Evolutionary conservation across 2,113 vertebrate species (phyloP), one percentile per base, ranked within the genome.

Genomic region (Heliornis fulica): DNA sequence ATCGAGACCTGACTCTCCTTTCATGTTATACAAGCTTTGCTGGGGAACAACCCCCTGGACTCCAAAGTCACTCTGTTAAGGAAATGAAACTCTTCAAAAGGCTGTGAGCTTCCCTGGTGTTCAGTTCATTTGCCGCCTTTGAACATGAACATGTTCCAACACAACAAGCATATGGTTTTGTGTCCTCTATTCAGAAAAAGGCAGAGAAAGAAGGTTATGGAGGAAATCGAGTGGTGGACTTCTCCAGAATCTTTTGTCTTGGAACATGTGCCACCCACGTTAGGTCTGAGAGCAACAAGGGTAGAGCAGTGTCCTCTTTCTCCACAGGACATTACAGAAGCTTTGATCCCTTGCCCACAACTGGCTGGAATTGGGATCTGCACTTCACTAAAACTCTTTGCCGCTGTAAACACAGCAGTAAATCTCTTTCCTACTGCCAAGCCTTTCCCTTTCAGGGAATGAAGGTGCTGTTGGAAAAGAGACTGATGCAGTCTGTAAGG

Each of bases 51-150:
- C 10, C 34, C 53, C 36, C n/a, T 0, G 4, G 29, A 36, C n/a
- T 53, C 28, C 17, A 41, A 74, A 90, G 41, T 51, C 29, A 43
- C 15, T 81, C 22, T 64, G 21, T 78, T 69, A 84, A 78, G 61
- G 78, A 91, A 91, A 90, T 69, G 17, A 87, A 56, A 92, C 23
- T 80, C 26, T 76, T 89, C 57, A 89, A 95, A 91, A 82, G 46
- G 7, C 31, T 74, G 36, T 54, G 50, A 68, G 13, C 23, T 81
- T 83, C 28, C 56, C 81, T 76, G 26, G 20, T 2, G 1, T 82
- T 86, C 1, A 2, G 25, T 63, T 94, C 23, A 48, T 56, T 75
- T 0, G 0, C 51, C 0, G 0, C 45, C 56, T 94, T 81, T 78
- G 53, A 94, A 87, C 7, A 31, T 5, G 15, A 80, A 51, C 16